Evolutionary conservation across 2,888 invertebrate genomes (phyloP).

Genomic region (Phragmatobia fuliginosa): DNA sequence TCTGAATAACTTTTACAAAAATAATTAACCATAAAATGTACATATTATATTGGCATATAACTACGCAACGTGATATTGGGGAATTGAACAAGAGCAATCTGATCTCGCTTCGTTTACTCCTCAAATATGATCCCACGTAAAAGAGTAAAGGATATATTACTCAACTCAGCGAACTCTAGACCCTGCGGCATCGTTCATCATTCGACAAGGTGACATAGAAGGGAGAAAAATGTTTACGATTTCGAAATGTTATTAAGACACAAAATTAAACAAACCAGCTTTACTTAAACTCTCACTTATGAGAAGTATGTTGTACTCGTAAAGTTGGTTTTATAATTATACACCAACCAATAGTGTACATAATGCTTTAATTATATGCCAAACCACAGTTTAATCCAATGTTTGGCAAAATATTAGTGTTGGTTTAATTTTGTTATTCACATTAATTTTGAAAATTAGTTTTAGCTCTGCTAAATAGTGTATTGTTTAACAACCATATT

Average conservation of each 20-base stretch:
- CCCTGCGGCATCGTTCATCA: constrained; percentile 21
- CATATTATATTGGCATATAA: constrained; percentile 8
- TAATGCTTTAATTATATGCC: neutral
- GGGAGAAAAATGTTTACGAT: constrained; percentile 27
- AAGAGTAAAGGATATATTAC: constrained; percentile 41
- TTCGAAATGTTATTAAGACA: neutral
- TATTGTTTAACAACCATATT: neutral
- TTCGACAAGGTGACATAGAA: constrained; percentile 20
- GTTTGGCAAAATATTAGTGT: constrained; percentile 2
- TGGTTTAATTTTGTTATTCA: neutral
- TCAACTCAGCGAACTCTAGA: constrained; percentile 31
- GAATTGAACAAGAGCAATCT: constrained; percentile 31
- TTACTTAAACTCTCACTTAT: neutral
- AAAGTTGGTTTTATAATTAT: neutral
- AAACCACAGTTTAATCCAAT: constrained; percentile 11
- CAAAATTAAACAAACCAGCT: neutral
- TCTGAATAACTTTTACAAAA: neutral
- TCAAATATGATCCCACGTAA: constrained; percentile 43
- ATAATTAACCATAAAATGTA: neutral
- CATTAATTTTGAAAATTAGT: neutral
- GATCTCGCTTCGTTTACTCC: constrained; percentile 36
- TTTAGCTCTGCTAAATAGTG: neutral
- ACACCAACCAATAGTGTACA: neutral
- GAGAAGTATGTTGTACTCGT: neutral
- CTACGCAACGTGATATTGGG: constrained; percentile 22